phyloP scores from a whole-genome alignment of 1,140 invertebrate genomes.

The Lordiphosa mommai region DNA sequence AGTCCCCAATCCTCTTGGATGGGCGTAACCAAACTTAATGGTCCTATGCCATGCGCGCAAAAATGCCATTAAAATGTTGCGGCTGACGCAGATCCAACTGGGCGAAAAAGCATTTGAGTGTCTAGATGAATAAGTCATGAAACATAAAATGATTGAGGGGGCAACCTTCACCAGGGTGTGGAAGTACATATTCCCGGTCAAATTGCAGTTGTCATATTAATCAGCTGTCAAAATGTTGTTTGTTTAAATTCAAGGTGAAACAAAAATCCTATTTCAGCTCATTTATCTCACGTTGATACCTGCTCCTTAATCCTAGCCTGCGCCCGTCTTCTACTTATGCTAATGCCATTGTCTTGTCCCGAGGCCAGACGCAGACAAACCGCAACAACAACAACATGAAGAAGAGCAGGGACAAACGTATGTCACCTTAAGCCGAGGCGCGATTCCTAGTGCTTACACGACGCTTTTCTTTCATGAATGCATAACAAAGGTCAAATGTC shows the following conservation, averaged over 20 bases:
- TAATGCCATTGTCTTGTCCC: slow-evolving; percentile 1
- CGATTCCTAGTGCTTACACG: not conserved
- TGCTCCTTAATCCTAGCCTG: not conserved
- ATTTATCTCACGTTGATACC: not conserved
- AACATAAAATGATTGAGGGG: slow-evolving; percentile 71
- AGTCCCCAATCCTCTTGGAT: not conserved
- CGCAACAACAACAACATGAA: not conserved
- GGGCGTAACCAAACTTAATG: slow-evolving; percentile 22
- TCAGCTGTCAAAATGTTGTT: not conserved
- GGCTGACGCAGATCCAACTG: slow-evolving; percentile 47
- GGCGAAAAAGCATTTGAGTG: slow-evolving; percentile 51
- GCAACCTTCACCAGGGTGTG: too few relatives aligned
- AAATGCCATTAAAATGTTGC: slow-evolving; percentile 64
- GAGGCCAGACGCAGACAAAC: slow-evolving; percentile 1
- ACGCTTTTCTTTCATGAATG: slow-evolving; percentile 3
- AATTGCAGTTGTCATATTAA: slow-evolving; percentile 10
- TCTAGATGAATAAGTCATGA: slow-evolving; percentile 65
- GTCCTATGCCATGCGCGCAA: slow-evolving; percentile 30
- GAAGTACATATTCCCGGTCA: too few relatives aligned
- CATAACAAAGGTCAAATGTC: slow-evolving; percentile 14
- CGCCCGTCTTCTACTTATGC: slow-evolving; percentile 1
- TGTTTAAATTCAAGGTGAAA: not conserved
- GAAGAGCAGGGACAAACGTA: not conserved
- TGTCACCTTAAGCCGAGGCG: slow-evolving; percentile 7
- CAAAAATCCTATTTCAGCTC: not conserved